Evolutionary conservation across 2,113 vertebrate species (phyloP), one percentile per base, ranked within the genome.

Genomic region (Tenebrosternarchus preto): DNA sequence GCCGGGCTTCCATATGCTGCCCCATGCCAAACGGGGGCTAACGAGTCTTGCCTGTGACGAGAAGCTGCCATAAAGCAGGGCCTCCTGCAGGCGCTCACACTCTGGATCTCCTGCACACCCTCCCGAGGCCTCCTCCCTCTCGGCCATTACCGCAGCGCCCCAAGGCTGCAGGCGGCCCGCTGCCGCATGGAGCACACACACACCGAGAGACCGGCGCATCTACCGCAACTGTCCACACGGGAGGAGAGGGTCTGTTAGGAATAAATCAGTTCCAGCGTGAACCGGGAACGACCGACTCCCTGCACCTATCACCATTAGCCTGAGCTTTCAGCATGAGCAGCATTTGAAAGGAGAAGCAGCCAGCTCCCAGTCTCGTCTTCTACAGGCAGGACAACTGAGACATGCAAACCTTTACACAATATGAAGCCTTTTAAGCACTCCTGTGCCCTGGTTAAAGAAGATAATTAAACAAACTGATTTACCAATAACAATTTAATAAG

Each of bases 401-500:
- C 43, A 50, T 15, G 43, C 43, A 50, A 12, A 50, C 2, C 43
- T 50, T 50, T 86, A 39, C 12, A 36, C 50, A 66, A 43, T 17
- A 60, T 39, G 71, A 78, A 71, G 33, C 33, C 33, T 36, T 24
- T 6, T 72, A 64, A 82, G 73, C 57, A 67, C 20, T 24, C 60
- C 57, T 57, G 61, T 67, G 24, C 39, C 1, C 12, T 77, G 46
- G 57, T 89, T 87, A 89, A 89, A 90, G 83, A 81, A 83, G 86
- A 85, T 90, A 85, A 90, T 92, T 93, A 89, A 91, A 80, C 91
- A 90, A 89, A 92, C 90, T 91, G 90, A 91, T 91, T 91, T 15
- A 50, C 43, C 43, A 50, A 91, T 70, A 31, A 78, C 74, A 75
- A 89, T 89, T 50, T 88, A 92, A 88, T 88, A 90, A 90, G 90